phyloP scores from a whole-genome alignment of 1,140 invertebrate species.

The Steinernema khuongi region DNA sequence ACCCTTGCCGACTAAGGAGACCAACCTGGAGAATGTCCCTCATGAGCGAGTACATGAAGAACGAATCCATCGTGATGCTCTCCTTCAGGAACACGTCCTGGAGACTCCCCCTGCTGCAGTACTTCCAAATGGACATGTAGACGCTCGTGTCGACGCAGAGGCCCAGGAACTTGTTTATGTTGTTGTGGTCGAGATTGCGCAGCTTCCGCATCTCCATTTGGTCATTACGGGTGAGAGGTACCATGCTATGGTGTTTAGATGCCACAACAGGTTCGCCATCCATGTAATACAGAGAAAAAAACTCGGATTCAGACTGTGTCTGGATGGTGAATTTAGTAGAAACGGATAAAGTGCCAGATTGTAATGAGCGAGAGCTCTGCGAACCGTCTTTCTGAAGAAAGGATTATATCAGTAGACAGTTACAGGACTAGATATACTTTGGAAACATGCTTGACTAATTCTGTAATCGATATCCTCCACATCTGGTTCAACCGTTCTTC shows the following conservation, averaged over 20 bases:
- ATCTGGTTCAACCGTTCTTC: conserved; percentile 36
- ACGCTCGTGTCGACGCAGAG: conserved; percentile 69
- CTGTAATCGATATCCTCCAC: conserved; percentile 39
- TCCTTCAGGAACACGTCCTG: conserved; percentile 49
- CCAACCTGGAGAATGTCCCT: conserved; percentile 45
- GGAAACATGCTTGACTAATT: conserved; percentile 24
- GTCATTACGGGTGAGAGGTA: conserved; percentile 26
- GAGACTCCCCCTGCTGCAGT: conserved; percentile 46
- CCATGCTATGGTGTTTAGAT: conserved; percentile 32
- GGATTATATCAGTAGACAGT: no score
- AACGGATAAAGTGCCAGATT: conserved; percentile 39
- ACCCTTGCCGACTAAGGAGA: no score
- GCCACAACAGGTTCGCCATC: conserved; percentile 46
- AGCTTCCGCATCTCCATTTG: conserved; percentile 36
- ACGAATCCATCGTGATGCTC: conserved; percentile 44
- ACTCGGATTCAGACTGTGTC: conserved; percentile 46
- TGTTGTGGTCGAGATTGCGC: conserved; percentile 72
- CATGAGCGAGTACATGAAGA: conserved; percentile 55
- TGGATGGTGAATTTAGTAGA: conserved; percentile 52
- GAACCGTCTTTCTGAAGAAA: conserved; percentile 17
- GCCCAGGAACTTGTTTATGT: conserved; percentile 78
- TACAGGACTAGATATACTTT: no score
- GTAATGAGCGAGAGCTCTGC: conserved; percentile 36
- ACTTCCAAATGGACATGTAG: conserved; percentile 62
- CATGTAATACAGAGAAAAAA: conserved; percentile 40